phyloP scores from a whole-genome alignment of 2,113 vertebrate genomes.

The Aphyosemion australe region DNA sequence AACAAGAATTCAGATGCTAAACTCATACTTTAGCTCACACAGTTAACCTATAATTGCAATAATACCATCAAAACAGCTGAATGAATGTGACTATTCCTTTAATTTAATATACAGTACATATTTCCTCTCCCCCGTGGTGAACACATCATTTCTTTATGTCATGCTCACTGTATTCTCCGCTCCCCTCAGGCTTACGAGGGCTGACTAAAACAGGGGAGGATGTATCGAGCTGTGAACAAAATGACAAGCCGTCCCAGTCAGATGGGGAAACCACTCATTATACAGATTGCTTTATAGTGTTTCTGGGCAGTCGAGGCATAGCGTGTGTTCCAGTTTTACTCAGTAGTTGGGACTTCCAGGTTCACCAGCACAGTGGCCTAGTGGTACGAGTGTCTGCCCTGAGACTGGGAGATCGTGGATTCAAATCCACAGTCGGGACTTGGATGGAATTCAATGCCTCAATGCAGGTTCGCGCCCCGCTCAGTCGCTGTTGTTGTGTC shows the following conservation, averaged over 20 bases:
- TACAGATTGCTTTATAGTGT: slow-evolving; percentile 66
- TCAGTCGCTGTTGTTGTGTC: too few species aligned
- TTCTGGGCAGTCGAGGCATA: slow-evolving; percentile 66
- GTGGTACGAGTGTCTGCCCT: too few species aligned
- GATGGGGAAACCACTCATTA: slow-evolving; percentile 73
- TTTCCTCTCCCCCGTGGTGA: slow-evolving; percentile 22
- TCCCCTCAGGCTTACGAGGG: slow-evolving; percentile 45
- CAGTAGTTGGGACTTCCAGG: too few species aligned
- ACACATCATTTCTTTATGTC: slow-evolving; percentile 45
- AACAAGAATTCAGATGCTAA: slow-evolving; percentile 7
- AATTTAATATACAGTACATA: slow-evolving; percentile 16
- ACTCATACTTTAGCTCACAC: slow-evolving; percentile 27
- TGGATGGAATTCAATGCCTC: too few species aligned
- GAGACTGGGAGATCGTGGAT: too few species aligned
- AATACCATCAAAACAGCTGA: slow-evolving; percentile 28
- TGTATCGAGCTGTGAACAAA: slow-evolving; percentile 54
- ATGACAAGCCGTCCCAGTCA: slow-evolving; percentile 59
- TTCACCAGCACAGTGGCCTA: too few species aligned
- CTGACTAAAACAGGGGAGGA: slow-evolving; percentile 48
- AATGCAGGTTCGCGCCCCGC: too few species aligned
- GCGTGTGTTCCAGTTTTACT: slow-evolving; percentile 2
- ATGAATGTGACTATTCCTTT: slow-evolving; percentile 32
- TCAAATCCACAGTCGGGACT: too few species aligned
- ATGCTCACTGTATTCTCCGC: slow-evolving; percentile 45
- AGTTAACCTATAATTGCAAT: slow-evolving; percentile 28